phyloP scores from a whole-genome alignment of 2,113 vertebrate genomes.

The Oceanodroma tethys region DNA sequence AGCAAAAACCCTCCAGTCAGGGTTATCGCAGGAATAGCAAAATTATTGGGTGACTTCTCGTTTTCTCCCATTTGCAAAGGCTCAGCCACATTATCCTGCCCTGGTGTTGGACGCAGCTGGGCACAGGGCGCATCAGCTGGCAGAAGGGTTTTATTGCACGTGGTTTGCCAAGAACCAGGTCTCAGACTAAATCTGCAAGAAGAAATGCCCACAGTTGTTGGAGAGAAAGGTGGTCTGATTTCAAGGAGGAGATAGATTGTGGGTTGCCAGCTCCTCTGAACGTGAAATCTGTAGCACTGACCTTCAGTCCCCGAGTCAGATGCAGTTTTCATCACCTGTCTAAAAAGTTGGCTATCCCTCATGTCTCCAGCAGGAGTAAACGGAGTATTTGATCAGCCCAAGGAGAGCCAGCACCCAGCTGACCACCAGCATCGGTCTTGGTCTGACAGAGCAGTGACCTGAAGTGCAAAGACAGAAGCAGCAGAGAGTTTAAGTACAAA shows the following conservation, averaged over 20 bases:
- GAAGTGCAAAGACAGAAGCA: not conserved
- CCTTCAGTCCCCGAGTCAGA: not conserved
- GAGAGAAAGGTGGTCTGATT: not conserved
- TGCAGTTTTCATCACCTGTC: not conserved
- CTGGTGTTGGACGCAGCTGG: not conserved
- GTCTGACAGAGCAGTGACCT: not conserved
- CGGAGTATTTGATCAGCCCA: not conserved
- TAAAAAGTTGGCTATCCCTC: not conserved
- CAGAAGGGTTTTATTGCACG: not conserved
- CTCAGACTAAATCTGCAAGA: not conserved
- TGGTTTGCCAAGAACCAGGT: not conserved
- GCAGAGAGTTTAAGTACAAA: not conserved
- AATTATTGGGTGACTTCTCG: not conserved
- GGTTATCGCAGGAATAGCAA: not conserved
- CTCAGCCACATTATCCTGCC: not conserved
- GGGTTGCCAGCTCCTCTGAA: not conserved
- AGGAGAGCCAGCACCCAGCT: not conserved
- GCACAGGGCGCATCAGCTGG: not conserved
- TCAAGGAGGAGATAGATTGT: not conserved
- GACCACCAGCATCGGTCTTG: not conserved
- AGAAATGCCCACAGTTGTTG: not conserved
- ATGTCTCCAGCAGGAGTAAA: not conserved
- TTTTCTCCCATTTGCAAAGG: not conserved
- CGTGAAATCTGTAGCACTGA: not conserved
- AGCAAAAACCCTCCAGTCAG: not conserved